A percentile compares a stretch with the other conserved stretches of the same genome.
Conservation (phyloP, 2,888 invertebrate species). For the Blastobasis lacticolella region DNA sequence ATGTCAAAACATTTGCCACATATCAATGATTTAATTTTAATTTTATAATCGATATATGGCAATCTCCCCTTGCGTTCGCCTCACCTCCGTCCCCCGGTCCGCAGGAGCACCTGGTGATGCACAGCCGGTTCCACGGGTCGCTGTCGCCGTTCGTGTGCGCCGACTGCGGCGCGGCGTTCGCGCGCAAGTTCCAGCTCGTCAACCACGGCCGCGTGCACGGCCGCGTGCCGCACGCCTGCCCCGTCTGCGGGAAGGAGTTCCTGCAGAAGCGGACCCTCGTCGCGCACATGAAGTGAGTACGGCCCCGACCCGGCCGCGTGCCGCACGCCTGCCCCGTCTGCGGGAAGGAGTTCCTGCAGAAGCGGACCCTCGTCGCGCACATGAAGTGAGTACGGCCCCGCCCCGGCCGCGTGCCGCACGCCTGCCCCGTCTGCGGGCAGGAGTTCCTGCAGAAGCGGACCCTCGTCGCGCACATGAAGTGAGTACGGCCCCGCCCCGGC, state of each 20-base stretch:
- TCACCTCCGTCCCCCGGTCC: too few species aligned
- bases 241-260: slow-evolving; percentile 89
- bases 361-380: slow-evolving; percentile 86
- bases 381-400: slow-evolving; percentile 85
- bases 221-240: slow-evolving; percentile 85
- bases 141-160: slow-evolving; percentile 95
- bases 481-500: slow-evolving; percentile 85
- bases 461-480: slow-evolving; percentile 85
- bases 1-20: too few species aligned
- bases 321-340: slow-evolving; percentile 88
- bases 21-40: too few species aligned
- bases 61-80: too few species aligned
- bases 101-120: slow-evolving; percentile 83
- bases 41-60: too few species aligned
- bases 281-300: slow-evolving; percentile 82
- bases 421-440: slow-evolving; percentile 87
- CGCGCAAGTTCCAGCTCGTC: slow-evolving; percentile 88
- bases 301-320: slow-evolving; percentile 54
- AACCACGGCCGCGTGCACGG: slow-evolving; percentile 89
- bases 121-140: slow-evolving; percentile 94
- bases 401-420: slow-evolving; percentile 86
- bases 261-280: slow-evolving; percentile 87
- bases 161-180: slow-evolving; percentile 90
- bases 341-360: slow-evolving; percentile 89
- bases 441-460: slow-evolving; percentile 90